A percentile compares a stretch with the other conserved stretches of the same genome.
Conservation (phyloP, 2,113 vertebrate genomes). For the Cygnus atratus region DNA sequence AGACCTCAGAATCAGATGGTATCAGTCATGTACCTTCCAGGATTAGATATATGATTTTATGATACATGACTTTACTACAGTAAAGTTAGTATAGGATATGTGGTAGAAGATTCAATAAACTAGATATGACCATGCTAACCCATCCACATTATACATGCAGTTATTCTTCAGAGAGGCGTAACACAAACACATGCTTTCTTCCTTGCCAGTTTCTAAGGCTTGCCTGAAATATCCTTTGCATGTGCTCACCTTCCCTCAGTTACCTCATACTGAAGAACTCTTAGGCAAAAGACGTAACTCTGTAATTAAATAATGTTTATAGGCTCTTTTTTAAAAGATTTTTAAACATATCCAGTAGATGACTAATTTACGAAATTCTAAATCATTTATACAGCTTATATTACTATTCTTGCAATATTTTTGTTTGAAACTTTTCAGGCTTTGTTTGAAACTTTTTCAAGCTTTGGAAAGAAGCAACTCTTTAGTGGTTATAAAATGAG, state of each 20-base stretch:
- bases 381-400: not conserved
- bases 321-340: not conserved
- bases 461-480: not conserved
- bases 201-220: not conserved
- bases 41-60: not conserved
- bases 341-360: not conserved
- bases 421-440: not conserved
- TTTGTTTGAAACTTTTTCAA: not conserved
- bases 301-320: not conserved
- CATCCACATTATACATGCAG: not conserved
- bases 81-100: not conserved
- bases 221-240: not conserved
- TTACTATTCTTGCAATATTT: not conserved
- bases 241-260: too few species aligned
- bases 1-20: not conserved
- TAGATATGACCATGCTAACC: not conserved
- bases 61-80: not conserved
- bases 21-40: not conserved
- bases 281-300: too few species aligned
- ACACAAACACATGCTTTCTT: not conserved
- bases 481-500: not conserved
- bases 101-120: not conserved
- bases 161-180: not conserved
- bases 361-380: not conserved
- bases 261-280: not conserved